Conservation (phyloP, 2,888 invertebrate genomes). For the Pheosia gnoma region DNA sequence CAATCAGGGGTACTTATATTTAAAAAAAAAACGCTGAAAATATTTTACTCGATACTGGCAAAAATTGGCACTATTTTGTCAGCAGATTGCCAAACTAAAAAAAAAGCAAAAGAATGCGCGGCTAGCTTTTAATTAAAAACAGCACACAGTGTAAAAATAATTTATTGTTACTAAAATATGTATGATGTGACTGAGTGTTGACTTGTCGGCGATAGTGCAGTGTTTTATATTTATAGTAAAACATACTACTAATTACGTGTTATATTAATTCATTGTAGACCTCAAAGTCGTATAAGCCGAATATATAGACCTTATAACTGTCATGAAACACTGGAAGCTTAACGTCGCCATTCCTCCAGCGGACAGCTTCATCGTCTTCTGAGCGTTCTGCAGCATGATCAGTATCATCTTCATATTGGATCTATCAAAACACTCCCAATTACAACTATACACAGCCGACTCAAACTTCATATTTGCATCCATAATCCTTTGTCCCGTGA, state of each 20-base stretch:
- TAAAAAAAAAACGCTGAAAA: too few relatives aligned
- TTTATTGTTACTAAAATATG: too few relatives aligned
- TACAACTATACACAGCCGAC: constrained; percentile 40
- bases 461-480: constrained; percentile 40
- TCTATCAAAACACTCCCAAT: constrained; percentile 44
- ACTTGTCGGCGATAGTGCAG: too few relatives aligned
- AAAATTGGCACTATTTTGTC: too few relatives aligned
- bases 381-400: constrained; percentile 48
- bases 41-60: too few relatives aligned
- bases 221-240: too few relatives aligned
- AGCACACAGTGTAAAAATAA: too few relatives aligned
- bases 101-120: too few relatives aligned
- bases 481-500: constrained; percentile 43
- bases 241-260: background rate
- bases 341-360: constrained; percentile 50
- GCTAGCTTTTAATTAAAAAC: too few relatives aligned
- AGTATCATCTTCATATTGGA: constrained; percentile 45
- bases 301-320: constrained; percentile 44
- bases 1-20: too few relatives aligned
- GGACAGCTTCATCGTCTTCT: constrained; percentile 48
- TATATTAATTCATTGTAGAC: constrained; percentile 32
- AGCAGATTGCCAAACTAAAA: too few relatives aligned
- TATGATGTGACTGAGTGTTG: too few relatives aligned
- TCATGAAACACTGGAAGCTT: constrained; percentile 45
- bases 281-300: constrained; percentile 52